These are phyloP conservation scores for Patagioenas fasciata DNA, from an alignment of 2,113 vertebrate genomes.

Conservation along the genomic window DNA sequence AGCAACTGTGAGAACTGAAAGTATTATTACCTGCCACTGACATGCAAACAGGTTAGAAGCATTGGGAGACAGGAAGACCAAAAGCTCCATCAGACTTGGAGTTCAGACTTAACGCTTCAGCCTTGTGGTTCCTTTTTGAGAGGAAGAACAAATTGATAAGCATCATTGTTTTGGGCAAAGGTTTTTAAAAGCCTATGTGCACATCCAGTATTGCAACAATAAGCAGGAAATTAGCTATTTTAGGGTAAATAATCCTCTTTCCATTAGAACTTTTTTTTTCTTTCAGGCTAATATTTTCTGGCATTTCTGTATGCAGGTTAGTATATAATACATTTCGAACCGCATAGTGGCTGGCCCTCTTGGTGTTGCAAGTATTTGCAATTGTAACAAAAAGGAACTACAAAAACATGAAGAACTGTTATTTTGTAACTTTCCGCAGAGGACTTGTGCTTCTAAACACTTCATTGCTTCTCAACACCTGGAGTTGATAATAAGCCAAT, in stretches of 20 bases:
- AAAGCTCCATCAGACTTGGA: background rate
- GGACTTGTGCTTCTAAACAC: background rate
- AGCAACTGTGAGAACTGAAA: background rate
- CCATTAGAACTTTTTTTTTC: background rate
- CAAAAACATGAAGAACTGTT: background rate
- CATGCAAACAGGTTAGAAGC: background rate
- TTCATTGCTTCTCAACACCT: background rate
- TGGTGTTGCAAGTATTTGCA: background rate
- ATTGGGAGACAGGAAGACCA: background rate
- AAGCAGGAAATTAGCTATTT: background rate
- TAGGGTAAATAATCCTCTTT: background rate
- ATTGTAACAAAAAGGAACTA: background rate
- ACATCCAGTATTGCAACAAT: fast-evolving
- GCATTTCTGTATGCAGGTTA: background rate
- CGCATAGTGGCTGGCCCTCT: background rate
- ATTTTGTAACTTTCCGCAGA: background rate
- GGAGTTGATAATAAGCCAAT: background rate
- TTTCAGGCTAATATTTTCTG: background rate
- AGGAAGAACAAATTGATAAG: background rate
- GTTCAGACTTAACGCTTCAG: background rate
- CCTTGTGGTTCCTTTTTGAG: background rate
- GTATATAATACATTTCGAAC: background rate
- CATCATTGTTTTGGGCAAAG: background rate
- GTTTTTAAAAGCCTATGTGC: background rate
- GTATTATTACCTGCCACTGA: background rate